These are phyloP conservation scores for Phyllotreta cruciferae DNA, from an alignment of 2,888 invertebrate genomes.

Conservation along the genomic window DNA sequence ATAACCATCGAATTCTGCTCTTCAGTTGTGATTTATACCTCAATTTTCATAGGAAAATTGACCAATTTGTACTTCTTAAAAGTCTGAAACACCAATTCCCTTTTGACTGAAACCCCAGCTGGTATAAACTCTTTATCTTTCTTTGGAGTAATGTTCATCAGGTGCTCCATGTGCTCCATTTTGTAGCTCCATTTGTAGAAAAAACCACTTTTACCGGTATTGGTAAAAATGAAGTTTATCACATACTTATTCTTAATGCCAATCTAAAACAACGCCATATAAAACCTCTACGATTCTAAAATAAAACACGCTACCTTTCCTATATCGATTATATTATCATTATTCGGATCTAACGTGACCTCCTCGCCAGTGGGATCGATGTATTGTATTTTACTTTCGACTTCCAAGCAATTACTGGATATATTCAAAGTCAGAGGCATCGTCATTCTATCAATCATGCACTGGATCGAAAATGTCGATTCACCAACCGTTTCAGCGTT, in stretches of 20 bases:
- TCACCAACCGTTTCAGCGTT: slow-evolving; percentile 65
- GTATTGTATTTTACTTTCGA: slow-evolving; percentile 64
- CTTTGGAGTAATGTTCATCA: slow-evolving; percentile 34
- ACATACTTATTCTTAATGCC: slow-evolving; percentile 32
- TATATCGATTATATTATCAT: slow-evolving; percentile 56
- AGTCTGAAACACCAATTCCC: slow-evolving; percentile 33
- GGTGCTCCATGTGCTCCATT: slow-evolving; percentile 31
- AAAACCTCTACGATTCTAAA: background rate
- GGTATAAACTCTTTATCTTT: slow-evolving; percentile 40
- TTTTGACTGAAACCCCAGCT: slow-evolving; percentile 16
- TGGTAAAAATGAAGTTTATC: slow-evolving; percentile 37
- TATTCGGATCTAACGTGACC: slow-evolving; percentile 47
- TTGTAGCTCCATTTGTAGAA: slow-evolving; percentile 42
- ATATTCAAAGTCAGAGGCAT: slow-evolving; percentile 63
- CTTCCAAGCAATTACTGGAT: slow-evolving; percentile 63
- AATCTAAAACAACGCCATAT: slow-evolving; percentile 21
- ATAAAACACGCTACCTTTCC: slow-evolving; percentile 48
- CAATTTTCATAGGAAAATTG: slow-evolving; percentile 40
- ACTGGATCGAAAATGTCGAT: slow-evolving; percentile 65
- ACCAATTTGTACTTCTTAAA: slow-evolving; percentile 32
- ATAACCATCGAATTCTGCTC: background rate
- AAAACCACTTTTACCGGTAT: slow-evolving; percentile 42
- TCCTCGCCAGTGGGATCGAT: slow-evolving; percentile 45
- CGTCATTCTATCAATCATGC: slow-evolving; percentile 63
- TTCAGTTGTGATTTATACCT: slow-evolving; percentile 25